Conservation (phyloP, 35 echinoderm and acorn worm species). For the Lytechinus pictus region DNA sequence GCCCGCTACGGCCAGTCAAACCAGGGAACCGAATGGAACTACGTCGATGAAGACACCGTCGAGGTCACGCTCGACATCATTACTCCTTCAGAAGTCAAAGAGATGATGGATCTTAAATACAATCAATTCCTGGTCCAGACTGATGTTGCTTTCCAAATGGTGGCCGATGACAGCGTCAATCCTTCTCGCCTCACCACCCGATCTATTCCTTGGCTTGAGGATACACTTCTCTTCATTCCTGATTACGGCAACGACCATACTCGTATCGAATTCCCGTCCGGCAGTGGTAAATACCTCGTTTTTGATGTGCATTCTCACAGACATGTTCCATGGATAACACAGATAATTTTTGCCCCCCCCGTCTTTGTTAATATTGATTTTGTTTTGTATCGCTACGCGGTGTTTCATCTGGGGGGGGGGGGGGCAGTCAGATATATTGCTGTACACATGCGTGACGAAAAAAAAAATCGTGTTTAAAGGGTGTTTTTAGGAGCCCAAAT, state of each 20-base stretch:
- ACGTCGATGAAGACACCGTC: slow-evolving; percentile 28
- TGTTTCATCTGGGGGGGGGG: no score
- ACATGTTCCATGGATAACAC: no score
- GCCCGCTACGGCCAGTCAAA: slow-evolving; percentile 38
- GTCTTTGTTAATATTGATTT: no score
- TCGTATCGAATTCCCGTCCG: slow-evolving; percentile 38
- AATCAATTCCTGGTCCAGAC: slow-evolving; percentile 37
- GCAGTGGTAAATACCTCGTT: not conserved
- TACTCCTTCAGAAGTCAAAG: not conserved
- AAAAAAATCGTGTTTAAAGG: no score
- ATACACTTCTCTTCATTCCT: not conserved
- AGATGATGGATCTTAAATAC: slow-evolving; percentile 47
- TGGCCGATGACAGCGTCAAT: slow-evolving; percentile 45
- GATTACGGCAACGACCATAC: slow-evolving; percentile 47
- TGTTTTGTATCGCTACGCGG: no score
- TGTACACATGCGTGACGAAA: no score
- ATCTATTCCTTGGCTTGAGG: slow-evolving; percentile 49
- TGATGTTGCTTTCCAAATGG: slow-evolving; percentile 47
- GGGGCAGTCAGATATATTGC: no score
- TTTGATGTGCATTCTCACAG: not conserved
- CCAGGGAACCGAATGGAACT: slow-evolving; percentile 37
- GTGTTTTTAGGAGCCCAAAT: no score
- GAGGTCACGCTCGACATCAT: slow-evolving; percentile 51
- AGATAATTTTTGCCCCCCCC: no score
- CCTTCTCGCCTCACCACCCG: slow-evolving; percentile 33